Evolutionary conservation across 2,888 invertebrate species (phyloP), one percentile per base, ranked within the genome.

Genomic region (Laspeyria flexula): DNA sequence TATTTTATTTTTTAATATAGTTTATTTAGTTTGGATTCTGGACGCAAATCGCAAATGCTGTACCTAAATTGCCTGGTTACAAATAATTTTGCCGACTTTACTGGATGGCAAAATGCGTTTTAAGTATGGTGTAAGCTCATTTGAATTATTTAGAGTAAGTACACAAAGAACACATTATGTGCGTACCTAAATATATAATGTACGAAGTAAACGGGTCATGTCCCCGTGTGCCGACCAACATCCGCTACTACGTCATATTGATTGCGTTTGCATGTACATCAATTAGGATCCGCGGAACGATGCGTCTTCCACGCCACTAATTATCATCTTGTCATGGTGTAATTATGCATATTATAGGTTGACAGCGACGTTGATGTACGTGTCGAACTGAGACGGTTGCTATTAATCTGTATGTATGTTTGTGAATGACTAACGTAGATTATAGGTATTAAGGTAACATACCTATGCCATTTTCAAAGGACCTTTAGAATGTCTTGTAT

Each of bases 191-290:
- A n/a, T n/a, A n/a, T n/a, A n/a, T n/a, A n/a, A n/a, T n/a, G n/a
- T 65, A 60, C 68, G 58, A 50, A 62, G 52, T 65, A 61, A 63
- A 59, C 54, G 41, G 57, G 50, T 59, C 60, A 46, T 61, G 65
- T 71, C 67, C 72, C 71, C 71, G 68, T 77, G 77, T 75, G 61
- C 74, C 71, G 65, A 65, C 77, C 76, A 75, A 86, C 83, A 86
- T 86, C 89, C 86, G 81, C 75, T 76, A 78, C 66, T 75, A 77
- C 80, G 82, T 81, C 83, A 81, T 86, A 90, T 88, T 90, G 91
- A 91, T 91, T 90, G 91, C 88, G 82, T 91, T 91, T 90, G 85
- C 91, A 80, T 91, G 91, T 91, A 86, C 83, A 88, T 90, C 90
- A 91, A 91, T 91, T 91, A 91, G 84, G 85, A 82, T 85, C 73